Conservation (phyloP, 1,140 invertebrate species). For the Chrysopa pallens region DNA sequence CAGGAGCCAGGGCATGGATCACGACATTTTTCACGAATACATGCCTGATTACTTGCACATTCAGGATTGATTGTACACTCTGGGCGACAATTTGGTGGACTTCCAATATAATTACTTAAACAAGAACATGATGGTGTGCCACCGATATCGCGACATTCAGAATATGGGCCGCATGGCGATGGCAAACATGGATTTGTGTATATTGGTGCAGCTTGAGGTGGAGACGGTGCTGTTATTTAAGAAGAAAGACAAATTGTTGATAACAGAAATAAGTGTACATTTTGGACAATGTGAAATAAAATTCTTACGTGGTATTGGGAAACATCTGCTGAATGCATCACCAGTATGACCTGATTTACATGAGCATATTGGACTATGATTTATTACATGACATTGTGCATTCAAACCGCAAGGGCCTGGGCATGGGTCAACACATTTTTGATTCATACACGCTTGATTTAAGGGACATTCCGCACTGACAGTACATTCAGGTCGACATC, state of each 20-base stretch:
- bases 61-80: conserved; percentile 53
- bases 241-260: not conserved
- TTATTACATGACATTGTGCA: conserved; percentile 34
- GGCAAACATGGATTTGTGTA: conserved; percentile 32
- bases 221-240: conserved; percentile 14
- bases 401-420: conserved; percentile 37
- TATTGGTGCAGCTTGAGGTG: conserved; percentile 10
- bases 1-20: conserved; percentile 54
- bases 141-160: conserved; percentile 41
- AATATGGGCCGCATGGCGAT: conserved; percentile 45
- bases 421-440: conserved; percentile 48
- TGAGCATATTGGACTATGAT: conserved; percentile 37
- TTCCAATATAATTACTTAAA: conserved; percentile 41
- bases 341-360: conserved; percentile 34
- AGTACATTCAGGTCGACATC: conserved; percentile 43
- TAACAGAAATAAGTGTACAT: too few species aligned
- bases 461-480: conserved; percentile 42
- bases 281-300: too few species aligned
- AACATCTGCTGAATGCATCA: conserved; percentile 24
- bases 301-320: conserved; percentile 13
- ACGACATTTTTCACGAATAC: conserved; percentile 47
- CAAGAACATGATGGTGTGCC: conserved; percentile 48
- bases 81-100: conserved; percentile 49
- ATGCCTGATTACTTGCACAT: conserved; percentile 41
- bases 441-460: conserved; percentile 40